Base-by-base conservation (phyloP, 2,797 vertebrate species). In the Columba guinea region DNA sequence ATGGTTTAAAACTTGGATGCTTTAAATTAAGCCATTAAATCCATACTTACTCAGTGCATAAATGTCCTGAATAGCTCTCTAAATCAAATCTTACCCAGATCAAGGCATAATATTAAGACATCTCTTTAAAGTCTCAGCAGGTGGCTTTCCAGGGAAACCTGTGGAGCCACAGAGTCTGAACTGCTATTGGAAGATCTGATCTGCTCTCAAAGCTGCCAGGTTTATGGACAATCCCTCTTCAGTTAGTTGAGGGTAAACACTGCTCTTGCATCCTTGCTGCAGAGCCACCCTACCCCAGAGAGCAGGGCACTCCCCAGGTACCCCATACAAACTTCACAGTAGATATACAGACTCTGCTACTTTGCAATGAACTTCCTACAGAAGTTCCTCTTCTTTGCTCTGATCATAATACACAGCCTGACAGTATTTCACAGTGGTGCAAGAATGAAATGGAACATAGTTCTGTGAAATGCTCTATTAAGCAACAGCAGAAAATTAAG, bases 11-110 rank as follows among this genome's bases (percentile, higher is more conserved):
- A 94, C 77, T 35, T 51, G 56, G 80, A 63, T 89, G 77, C 77
- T 91, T 96, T 93, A 93, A 95, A 94, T 90, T 59, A 89, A 94
- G 63, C 83, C 49, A 84, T 94, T 96, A 95, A 96, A 90, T 70
- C 88, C 41, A 48, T 90, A 96, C 95, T 91, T 90, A 73, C 44
- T 94, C 79, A 71, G 60, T 68, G 89, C 84, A 71, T 95, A 96
- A 95, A 41, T 95, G 90, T 89, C 70, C 63, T 94, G 93, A 96
- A 82, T 5, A 96, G 85, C 53, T 90, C 67, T 79, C 79, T 93
- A 78, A 95, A 93, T 95, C 93, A 92, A 91, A 94, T 83, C 69
- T 88, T 79, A 77, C 10, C 9, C 26, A 82, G 70, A 87, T 68
- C 70, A 60, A 97, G 96, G 74, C 94, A 93, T 94, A 87, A 95